phyloP scores from a whole-genome alignment of 1,140 invertebrate species.

The Aethina tumida region DNA sequence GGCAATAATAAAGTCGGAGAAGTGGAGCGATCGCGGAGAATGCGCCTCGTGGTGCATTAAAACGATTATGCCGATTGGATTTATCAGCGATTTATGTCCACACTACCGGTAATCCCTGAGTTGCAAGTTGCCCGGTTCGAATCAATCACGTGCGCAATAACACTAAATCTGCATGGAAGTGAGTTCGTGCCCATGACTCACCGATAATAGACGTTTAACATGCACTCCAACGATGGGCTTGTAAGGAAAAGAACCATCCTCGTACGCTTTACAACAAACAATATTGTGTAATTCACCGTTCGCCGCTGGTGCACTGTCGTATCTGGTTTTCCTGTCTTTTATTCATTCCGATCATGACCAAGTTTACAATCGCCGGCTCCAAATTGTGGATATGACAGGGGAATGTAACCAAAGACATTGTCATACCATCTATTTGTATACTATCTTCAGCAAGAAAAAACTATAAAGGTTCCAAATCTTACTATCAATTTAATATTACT shows the following conservation, averaged over 20 bases:
- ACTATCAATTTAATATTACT: too few relatives aligned
- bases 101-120: slow-evolving; percentile 16
- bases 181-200: slow-evolving; percentile 26
- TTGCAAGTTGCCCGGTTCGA: slow-evolving; percentile 16
- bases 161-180: slow-evolving; percentile 27
- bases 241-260: slow-evolving; percentile 19
- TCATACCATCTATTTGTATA: too few relatives aligned
- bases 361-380: too few relatives aligned
- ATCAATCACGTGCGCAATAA: slow-evolving; percentile 28
- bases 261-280: too few relatives aligned
- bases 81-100: slow-evolving; percentile 25
- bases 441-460: too few relatives aligned
- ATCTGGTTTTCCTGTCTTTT: too few relatives aligned
- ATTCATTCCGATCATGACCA: too few relatives aligned
- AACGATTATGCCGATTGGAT: slow-evolving; percentile 22
- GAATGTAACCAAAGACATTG: too few relatives aligned
- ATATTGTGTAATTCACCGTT: too few relatives aligned
- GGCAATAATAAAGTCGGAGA: slow-evolving; percentile 12
- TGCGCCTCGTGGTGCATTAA: slow-evolving; percentile 15
- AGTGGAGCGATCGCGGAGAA: slow-evolving; percentile 10
- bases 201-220: slow-evolving; percentile 25
- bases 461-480: too few relatives aligned
- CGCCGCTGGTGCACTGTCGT: too few relatives aligned
- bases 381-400: too few relatives aligned
- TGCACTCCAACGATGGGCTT: slow-evolving; percentile 15